Evolutionary conservation across 2,113 vertebrate species (phyloP), one percentile per base, ranked within the genome.

Genomic region (Origma solitaria): DNA sequence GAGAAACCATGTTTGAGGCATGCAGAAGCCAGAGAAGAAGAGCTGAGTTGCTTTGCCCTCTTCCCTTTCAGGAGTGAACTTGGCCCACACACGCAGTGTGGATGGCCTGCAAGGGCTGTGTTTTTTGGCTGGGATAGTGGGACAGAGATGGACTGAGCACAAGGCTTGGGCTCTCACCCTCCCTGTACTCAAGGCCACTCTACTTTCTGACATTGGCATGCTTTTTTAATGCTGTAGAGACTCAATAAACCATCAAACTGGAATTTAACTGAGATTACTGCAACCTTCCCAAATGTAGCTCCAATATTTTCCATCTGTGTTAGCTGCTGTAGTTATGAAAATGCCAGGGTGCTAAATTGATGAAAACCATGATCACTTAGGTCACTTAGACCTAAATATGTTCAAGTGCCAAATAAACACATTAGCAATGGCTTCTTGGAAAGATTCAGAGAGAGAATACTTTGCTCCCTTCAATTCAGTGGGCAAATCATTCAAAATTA

Each of bases 51-150:
- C 54, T 89, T 69, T 85, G 45, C 33, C 5, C 24, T 84, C 31
- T 68, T 94, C 40, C 33, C 22, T 69, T 60, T 79, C 38, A 64
- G 10, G 61, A 77, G 23, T 33, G 66, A 62, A 3, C 51, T 58
- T 6, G 2, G 42, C 50, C 66, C n/a, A 4, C 0, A 0, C 20
- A 3, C 1, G 38, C 37, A 1, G 7, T 24, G 42, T 21, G 33
- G 21, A 61, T 17, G 42, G 21, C 49, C 19, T 18, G 11, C 7
- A 28, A 2, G 23, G 33, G 28, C 23, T 13, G 1, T 6, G 2
- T 2, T 27, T 69, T 90, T 47, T 38, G 38, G 37, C 54, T 77
- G 38, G 38, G 25, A 15, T 27, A 14, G 13, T 9, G 51, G 44
- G 21, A 69, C 2, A 11, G 54, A 44, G 71, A 28, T 56, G 65